Base-by-base conservation (phyloP, 2,797 vertebrate species). In the Diglossa cyanea region DNA sequence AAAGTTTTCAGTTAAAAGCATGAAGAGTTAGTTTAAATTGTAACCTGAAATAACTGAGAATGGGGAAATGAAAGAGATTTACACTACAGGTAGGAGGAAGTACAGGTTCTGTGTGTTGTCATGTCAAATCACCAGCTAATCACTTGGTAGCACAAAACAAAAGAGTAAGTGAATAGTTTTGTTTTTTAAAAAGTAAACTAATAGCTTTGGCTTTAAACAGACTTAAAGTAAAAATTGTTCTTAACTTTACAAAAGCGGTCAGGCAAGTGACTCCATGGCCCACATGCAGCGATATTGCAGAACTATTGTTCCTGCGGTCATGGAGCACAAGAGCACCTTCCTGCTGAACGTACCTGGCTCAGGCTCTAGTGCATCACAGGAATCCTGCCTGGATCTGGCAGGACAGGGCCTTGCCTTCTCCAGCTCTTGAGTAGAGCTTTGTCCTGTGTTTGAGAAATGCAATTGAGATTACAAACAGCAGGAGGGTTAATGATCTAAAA, bases 41-140 rank as follows among this genome's bases (percentile, higher is more conserved):
- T 78, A 61, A 13, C 39, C 39, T 76, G 75, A 61, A 85, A 83
- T 61, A 60, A 26, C 10, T 58, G 61, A 89, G 48, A 80, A 70
- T 86, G 78, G 37, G 72, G 92, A 96, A 86, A 31, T 65, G 50
- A 93, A 86, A 91, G 78, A 65, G 57, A 65, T 72, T 68, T 68
- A 26, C 3, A 0, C 9, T 75, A 4, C 72, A 88, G 86, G 94
- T 89, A 66, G 48, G 82, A 86, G 76, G 81, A 93, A 80, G 58
- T 78, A 25, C 13, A 45, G 50, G 19, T 77, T 50, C 53, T 79
- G 9, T 48, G 3, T 35, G 21, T 45, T 62, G 42, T 53, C 42
- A 12, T 13, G 25, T 55, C 21, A 39, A 8, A 45, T 78, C 17
- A 24, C 31, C 53, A 68, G 19, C 16, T 68, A 21, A 33, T 83